Evolutionary conservation across 2,888 invertebrate species (phyloP), one percentile per base, ranked within the genome.

Genomic region (Heliconius charithonia): DNA sequence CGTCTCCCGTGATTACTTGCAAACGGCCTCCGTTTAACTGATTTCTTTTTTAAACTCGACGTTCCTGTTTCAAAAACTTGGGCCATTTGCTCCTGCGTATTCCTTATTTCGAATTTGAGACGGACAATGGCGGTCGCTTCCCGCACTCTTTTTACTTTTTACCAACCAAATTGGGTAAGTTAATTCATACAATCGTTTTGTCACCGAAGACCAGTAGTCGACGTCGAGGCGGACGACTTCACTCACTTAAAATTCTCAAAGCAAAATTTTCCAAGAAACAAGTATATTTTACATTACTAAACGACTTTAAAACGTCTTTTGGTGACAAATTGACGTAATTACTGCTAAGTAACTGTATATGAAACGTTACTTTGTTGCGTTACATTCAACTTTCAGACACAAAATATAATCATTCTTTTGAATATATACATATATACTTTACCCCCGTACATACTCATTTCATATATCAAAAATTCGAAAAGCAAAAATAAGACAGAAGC

Each of bases 21-120:
- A 87, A 94, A 94, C 92, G 93, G 93, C 91, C 91, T 88, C 93
- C 91, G 93, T 93, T 93, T 93, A 94, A 93, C 87, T 88, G 91
- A 92, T 90, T 92, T 93, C 92, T 90, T 93, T 94, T 93, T 93
- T 90, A 89, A 94, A 92, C 91, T 90, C 86, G 89, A 90, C 92
- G 92, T 92, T 93, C 93, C 92, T 93, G 93, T 93, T 93, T 92
- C 86, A 87, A 91, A 86, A 93, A 91, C 90, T 90, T 86, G 91
- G 86, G 82, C 92, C 93, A 93, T 93, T 74, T 94, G 94, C 91
- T 92, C 90, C 91, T 88, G 88, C 89, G 89, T 89, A 92, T 94
- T 93, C 93, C 93, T 94, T 92, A 90, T 93, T 94, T 93, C 92
- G 89, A 92, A 92, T 93, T 93, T 92, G 90, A 90, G 91, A 90